Percentiles rank a stretch among this genome's conserved stretches.
phyloP scores from a whole-genome alignment of 2,888 invertebrate genomes.

The Oxyscelio sp. region DNA sequence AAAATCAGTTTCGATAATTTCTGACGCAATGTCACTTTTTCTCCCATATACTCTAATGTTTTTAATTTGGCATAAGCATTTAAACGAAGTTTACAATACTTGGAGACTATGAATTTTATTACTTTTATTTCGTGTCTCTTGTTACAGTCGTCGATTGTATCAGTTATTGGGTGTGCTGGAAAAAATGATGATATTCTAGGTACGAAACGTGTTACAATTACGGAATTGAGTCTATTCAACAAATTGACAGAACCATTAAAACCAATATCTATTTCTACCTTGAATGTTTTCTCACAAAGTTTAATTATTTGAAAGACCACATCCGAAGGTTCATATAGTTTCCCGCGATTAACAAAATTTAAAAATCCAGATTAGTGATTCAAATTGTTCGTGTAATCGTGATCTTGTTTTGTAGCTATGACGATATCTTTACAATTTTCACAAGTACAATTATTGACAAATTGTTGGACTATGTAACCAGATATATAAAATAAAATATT shows the following conservation, averaged over 20 bases:
- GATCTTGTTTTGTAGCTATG: background rate
- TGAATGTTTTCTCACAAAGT: conserved; percentile 11
- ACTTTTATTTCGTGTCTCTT: conserved; percentile 23
- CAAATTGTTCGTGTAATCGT: background rate
- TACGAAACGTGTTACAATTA: background rate
- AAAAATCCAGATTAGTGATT: conserved; percentile 15
- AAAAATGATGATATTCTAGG: background rate
- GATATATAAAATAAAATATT: conserved; percentile 40
- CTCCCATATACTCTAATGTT: conserved; percentile 33
- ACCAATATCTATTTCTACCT: background rate
- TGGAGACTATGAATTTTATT: conserved; percentile 8
- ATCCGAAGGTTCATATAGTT: conserved; percentile 13
- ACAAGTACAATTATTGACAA: conserved; percentile 17
- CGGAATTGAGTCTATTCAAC: no score
- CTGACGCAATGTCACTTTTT: conserved; percentile 20
- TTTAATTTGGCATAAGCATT: conserved; percentile 6
- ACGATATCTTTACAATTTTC: conserved; percentile 5
- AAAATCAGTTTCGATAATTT: no score
- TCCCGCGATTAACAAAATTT: conserved; percentile 27
- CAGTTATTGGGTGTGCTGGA: conserved; percentile 24
- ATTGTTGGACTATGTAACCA: conserved; percentile 18
- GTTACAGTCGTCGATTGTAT: background rate
- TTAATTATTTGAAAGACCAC: conserved; percentile 1
- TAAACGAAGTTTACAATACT: conserved; percentile 21
- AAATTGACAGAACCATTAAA: background rate